phyloP scores from a whole-genome alignment of 2,113 vertebrate genomes.

The Vanacampus margaritifer region DNA sequence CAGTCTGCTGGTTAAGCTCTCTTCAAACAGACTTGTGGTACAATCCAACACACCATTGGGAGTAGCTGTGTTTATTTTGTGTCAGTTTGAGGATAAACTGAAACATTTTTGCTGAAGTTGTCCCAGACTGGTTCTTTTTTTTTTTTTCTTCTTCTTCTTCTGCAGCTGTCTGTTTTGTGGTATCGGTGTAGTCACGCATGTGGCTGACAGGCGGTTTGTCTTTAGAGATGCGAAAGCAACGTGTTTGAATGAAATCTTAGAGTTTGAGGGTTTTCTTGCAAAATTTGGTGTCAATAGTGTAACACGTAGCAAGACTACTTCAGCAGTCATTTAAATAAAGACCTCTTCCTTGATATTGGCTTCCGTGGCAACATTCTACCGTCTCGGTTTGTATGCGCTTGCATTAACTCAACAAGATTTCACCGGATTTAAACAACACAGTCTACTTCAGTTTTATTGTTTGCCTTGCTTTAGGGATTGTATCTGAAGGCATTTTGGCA shows the following conservation, averaged over 20 bases:
- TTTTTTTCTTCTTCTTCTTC: neutral
- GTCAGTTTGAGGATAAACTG: constrained; percentile 1
- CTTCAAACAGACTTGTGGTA: neutral
- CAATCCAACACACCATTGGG: neutral
- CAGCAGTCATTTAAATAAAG: neutral
- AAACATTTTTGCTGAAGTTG: neutral
- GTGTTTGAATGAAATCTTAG: neutral
- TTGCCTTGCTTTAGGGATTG: neutral
- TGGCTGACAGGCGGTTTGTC: neutral
- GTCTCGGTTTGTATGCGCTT: neutral
- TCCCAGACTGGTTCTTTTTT: neutral
- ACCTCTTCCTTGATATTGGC: neutral
- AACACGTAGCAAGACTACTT: neutral
- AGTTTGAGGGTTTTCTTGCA: neutral
- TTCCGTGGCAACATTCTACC: neutral
- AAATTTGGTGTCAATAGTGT: too few relatives aligned
- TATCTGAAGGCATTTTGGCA: neutral
- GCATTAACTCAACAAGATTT: neutral
- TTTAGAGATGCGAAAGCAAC: neutral
- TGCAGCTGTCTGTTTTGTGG: neutral
- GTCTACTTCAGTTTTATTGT: neutral
- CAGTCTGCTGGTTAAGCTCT: constrained; percentile 8
- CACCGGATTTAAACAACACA: neutral
- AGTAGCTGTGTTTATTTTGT: neutral
- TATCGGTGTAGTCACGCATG: neutral